Conservation (phyloP, 37 sponge, comb jelly and placozoan species). For the Aphrocallistes beatrix region DNA sequence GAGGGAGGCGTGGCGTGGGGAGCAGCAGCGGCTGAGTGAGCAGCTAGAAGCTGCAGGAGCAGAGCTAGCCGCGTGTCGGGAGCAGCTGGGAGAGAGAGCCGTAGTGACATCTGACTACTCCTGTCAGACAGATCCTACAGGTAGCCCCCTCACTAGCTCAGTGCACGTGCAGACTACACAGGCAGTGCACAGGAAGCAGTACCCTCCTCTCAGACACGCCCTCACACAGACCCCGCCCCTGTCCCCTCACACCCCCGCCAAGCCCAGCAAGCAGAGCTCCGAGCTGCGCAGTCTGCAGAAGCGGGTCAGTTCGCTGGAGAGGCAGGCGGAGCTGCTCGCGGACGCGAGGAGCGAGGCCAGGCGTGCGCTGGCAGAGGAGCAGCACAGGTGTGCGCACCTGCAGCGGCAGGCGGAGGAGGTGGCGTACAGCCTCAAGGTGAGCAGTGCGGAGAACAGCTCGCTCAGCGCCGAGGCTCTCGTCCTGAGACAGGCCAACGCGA, state of each 20-base stretch:
- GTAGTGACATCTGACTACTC: background rate
- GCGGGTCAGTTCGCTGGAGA: background rate
- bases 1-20: background rate
- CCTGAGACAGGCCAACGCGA: background rate
- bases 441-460: background rate
- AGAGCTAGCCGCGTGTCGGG: background rate
- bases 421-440: background rate
- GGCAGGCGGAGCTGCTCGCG: background rate
- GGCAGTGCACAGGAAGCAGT: background rate
- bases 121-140: background rate
- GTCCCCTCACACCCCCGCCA: background rate
- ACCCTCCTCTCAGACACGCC: constrained; percentile 1
- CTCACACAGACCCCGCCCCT: background rate
- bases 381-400: background rate
- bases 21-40: background rate
- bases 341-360: background rate
- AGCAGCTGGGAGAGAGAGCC: background rate
- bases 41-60: background rate
- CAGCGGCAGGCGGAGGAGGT: background rate
- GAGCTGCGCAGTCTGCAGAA: background rate
- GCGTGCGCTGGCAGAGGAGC: background rate
- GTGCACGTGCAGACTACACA: background rate
- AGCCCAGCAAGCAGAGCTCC: background rate
- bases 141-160: background rate
- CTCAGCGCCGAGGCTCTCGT: background rate